Conservation (phyloP, 2,113 vertebrate species). For the Callithrix jacchus region DNA sequence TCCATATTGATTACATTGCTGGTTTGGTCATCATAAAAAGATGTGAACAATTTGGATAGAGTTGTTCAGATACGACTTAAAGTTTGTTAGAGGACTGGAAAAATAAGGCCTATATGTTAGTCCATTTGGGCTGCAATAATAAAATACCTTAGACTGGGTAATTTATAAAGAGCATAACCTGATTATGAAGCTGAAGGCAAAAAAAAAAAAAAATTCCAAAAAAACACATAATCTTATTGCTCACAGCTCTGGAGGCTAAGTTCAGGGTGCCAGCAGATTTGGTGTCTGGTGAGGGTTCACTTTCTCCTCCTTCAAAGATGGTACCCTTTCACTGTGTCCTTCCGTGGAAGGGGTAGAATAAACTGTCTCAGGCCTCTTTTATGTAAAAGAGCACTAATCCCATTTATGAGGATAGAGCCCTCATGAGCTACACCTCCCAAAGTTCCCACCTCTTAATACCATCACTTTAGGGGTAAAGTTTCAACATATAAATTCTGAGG, state of each 20-base stretch:
- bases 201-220: too few species aligned
- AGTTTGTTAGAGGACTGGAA: constrained; percentile 3
- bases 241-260: not conserved
- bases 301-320: not conserved
- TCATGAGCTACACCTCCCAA: not conserved
- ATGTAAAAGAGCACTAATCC: not conserved
- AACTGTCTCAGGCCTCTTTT: not conserved
- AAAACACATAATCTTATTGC: not conserved
- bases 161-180: not conserved
- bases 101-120: not conserved
- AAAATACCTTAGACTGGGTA: not conserved
- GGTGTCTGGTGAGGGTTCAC: not conserved
- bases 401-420: not conserved
- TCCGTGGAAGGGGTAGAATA: not conserved
- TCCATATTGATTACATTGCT: not conserved
- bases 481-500: not conserved
- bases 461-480: not conserved
- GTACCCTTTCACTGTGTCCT: not conserved
- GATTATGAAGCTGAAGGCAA: too few species aligned
- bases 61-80: constrained; percentile 24
- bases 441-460: not conserved
- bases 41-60: constrained; percentile 28
- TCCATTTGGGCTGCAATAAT: not conserved
- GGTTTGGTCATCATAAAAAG: not conserved
- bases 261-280: not conserved